Conservation (phyloP, 1,140 invertebrate species). For the Brevipalpus yothersi region DNA sequence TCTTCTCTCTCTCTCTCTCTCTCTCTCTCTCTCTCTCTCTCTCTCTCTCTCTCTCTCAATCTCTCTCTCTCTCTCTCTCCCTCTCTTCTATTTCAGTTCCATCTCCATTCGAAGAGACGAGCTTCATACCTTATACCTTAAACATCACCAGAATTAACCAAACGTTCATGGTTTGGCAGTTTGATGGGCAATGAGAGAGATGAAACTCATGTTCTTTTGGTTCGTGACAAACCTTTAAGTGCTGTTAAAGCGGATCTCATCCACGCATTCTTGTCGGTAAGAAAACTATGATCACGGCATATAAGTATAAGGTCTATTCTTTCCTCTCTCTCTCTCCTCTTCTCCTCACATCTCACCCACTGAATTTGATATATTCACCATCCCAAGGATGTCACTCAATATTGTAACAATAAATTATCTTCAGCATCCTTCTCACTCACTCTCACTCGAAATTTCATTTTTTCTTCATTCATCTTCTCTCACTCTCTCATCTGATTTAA, state of each 20-base stretch:
- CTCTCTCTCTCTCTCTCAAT: conserved; percentile 3
- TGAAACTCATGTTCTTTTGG: conserved; percentile 83
- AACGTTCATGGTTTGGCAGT: conserved; percentile 90
- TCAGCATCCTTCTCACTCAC: too few relatives aligned
- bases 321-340: too few relatives aligned
- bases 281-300: conserved; percentile 13
- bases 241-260: conserved; percentile 94
- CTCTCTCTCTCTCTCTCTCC: background rate
- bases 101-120: conserved; percentile 37
- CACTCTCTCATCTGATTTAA: too few relatives aligned
- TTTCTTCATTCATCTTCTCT: too few relatives aligned
- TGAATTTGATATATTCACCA: too few relatives aligned
- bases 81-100: conserved; percentile 18
- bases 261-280: conserved; percentile 88
- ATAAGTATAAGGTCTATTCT: background rate
- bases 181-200: conserved; percentile 87
- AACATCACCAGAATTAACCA: conserved; percentile 81
- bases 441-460: too few relatives aligned
- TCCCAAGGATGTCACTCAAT: too few relatives aligned
- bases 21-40: too few relatives aligned
- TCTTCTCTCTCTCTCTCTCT: too few relatives aligned
- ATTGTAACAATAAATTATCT: too few relatives aligned
- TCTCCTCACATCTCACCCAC: too few relatives aligned
- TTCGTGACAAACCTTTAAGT: conserved; percentile 79
- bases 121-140: conserved; percentile 90